phyloP scores from a whole-genome alignment of 2,113 vertebrate genomes.

The Fregetta grallaria region DNA sequence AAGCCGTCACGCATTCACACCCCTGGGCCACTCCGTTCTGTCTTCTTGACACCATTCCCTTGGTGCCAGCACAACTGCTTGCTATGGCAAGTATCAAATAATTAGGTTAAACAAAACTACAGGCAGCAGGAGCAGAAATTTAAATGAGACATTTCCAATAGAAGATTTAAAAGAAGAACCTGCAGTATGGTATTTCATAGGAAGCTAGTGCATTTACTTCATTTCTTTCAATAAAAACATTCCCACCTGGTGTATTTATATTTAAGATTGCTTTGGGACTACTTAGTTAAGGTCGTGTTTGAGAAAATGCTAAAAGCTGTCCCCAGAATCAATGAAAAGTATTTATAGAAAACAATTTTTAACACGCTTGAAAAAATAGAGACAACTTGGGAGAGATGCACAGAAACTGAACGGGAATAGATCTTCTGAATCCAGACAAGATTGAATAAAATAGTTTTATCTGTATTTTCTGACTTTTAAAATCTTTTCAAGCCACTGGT shows the following conservation, averaged over 20 bases:
- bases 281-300: neutral
- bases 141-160: neutral
- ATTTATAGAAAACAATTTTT: conserved; percentile 12
- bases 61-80: neutral
- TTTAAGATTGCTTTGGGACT: neutral
- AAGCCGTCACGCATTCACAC: neutral
- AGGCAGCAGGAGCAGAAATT: neutral
- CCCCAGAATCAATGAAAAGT: neutral
- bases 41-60: neutral
- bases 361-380: neutral
- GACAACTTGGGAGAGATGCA: neutral
- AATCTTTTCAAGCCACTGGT: neutral
- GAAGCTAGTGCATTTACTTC: neutral
- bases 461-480: neutral
- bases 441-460: neutral
- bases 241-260: neutral
- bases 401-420: neutral
- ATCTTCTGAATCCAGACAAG: neutral
- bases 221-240: neutral
- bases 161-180: neutral
- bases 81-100: neutral
- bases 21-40: neutral
- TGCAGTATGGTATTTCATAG: neutral
- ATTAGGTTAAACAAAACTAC: neutral
- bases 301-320: neutral